Base-by-base conservation (phyloP, 2,888 invertebrate species). In the Acanthosepion esculentum region DNA sequence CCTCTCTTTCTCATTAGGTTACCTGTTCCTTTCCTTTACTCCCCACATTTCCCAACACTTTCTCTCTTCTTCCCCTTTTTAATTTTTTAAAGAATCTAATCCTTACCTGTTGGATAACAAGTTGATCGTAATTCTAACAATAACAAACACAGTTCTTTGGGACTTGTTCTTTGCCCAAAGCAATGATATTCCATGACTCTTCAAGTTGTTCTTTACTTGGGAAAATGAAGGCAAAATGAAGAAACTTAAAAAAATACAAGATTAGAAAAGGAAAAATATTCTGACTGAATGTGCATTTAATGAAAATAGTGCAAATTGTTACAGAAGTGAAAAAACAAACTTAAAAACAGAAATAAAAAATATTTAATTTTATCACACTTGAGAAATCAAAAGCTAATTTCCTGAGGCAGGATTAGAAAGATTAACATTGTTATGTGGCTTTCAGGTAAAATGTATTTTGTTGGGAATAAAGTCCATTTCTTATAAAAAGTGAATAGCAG, bases 241-340 rank as follows among this genome's bases (percentile, higher is more conserved):
- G n/a, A 5, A 78, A 78, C n/a, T n/a, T 78, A n/a, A n/a, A n/a
- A n/a, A 78, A 78, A 78, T 12, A 78, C 10, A n/a, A 78, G 10
- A 78, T 78, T n/a, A 78, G 78, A n/a, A 78, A 78, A 78, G 78
- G 78, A 78, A 78, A 78, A 78, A 78, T 78, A 78, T 78, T 78
- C n/a, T 78, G n/a, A 78, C 78, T 78, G 78, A 78, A n/a, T 78
- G 78, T 78, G 78, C 78, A 78, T 78, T 78, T 78, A 78, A 78
- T 78, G 78, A 78, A 78, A 78, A 78, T n/a, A 78, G 78, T 78
- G 78, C 78, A 78, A 78, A 78, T 78, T 78, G 78, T 78, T 78
- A 78, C 12, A 78, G n/a, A 78, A 78, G n/a, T n/a, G 15, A 33
- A 78, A 78, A 33, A n/a, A 78, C 10, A n/a, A 12, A n/a, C 10